Conservation (phyloP, 2,888 invertebrate species). For the Luperina testacea region DNA sequence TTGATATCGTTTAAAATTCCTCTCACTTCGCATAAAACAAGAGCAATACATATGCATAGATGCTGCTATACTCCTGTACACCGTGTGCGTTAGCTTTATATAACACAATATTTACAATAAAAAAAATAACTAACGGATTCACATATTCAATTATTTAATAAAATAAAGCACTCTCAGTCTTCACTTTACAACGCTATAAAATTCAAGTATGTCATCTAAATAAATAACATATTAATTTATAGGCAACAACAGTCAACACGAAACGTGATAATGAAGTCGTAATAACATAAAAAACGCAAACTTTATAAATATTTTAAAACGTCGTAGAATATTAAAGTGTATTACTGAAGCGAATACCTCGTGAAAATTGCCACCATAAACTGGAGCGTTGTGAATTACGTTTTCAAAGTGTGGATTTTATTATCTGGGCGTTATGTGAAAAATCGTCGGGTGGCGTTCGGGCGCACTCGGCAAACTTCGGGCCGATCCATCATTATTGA, state of each 20-base stretch:
- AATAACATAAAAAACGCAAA: constrained; percentile 75
- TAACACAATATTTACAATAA: background rate
- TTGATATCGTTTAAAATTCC: constrained; percentile 39
- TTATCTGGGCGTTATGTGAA: constrained; percentile 81
- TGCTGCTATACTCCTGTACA: constrained; percentile 7
- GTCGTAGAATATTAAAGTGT: constrained; percentile 86
- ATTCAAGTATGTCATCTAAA: constrained; percentile 34
- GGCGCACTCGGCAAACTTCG: constrained; percentile 70
- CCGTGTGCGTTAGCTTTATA: background rate
- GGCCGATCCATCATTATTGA: constrained; percentile 86
- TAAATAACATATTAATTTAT: constrained; percentile 59
- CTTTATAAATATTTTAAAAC: constrained; percentile 88
- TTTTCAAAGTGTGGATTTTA: constrained; percentile 87
- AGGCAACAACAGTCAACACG: constrained; percentile 58
- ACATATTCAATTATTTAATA: background rate
- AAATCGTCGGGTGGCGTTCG: constrained; percentile 75
- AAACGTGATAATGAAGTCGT: constrained; percentile 72
- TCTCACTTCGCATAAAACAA: constrained; percentile 41
- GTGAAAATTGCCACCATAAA: constrained; percentile 87
- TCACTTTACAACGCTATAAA: background rate
- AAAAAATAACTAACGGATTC: background rate
- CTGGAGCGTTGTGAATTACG: constrained; percentile 84
- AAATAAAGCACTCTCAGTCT: background rate
- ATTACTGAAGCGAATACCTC: constrained; percentile 81
- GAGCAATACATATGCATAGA: constrained; percentile 20